Percentiles rank a stretch among this genome's conserved stretches.
These are phyloP conservation scores for Epinotia ramella DNA, from an alignment of 2,888 invertebrate species.

Conservation along the genomic window DNA sequence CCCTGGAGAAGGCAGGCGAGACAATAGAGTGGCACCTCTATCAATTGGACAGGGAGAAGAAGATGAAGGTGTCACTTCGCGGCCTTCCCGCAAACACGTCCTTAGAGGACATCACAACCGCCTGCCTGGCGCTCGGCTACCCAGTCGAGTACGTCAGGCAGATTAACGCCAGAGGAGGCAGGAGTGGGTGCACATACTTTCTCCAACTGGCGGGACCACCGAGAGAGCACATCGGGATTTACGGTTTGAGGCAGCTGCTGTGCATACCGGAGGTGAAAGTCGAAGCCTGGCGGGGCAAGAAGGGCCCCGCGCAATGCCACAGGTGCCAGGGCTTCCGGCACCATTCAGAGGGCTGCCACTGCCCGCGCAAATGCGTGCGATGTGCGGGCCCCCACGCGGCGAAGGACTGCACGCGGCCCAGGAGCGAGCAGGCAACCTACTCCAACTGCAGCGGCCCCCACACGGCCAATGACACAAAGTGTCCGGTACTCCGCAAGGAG, in stretches of 20 bases:
- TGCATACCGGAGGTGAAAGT: no score
- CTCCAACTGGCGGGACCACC: no score
- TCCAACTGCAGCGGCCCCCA: background rate
- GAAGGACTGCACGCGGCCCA: background rate
- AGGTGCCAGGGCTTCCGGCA: conserved; percentile 1
- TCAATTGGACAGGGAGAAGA: no score
- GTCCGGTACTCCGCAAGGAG: background rate
- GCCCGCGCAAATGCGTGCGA: conserved; percentile 15
- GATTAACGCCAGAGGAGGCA: no score
- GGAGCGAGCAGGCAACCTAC: background rate
- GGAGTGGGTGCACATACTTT: no score
- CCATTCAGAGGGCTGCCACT: conserved; percentile 14
- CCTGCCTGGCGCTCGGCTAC: no score
- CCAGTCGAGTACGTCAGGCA: no score
- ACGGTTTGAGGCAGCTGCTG: no score
- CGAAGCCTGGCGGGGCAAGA: background rate
- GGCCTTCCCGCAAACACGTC: no score
- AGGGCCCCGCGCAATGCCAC: background rate
- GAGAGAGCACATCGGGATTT: no score
- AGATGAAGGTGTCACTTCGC: no score
- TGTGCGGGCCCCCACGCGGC: conserved; percentile 13
- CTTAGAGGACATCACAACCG: no score
- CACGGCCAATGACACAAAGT: background rate
- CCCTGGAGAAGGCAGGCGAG: background rate
- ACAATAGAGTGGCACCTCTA: background rate